Evolutionary conservation across 2,888 invertebrate species (phyloP).

Genomic region (Ypsolopha sequella): DNA sequence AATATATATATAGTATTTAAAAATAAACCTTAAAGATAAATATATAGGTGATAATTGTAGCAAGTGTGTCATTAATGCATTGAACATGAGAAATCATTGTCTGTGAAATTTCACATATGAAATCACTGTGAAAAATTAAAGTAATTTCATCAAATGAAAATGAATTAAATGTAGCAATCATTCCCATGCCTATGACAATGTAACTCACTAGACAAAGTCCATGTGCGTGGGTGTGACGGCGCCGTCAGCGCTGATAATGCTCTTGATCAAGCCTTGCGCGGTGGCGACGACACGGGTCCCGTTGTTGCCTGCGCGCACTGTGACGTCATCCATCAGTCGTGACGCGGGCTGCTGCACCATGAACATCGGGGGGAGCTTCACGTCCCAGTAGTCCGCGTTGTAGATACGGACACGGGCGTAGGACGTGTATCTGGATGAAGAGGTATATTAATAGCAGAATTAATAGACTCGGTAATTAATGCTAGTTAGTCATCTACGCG

Average conservation of each 20-base stretch:
- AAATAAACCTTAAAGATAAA: too few species aligned
- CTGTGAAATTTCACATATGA: too few species aligned
- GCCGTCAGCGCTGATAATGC: conserved; percentile 58
- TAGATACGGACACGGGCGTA: conserved; percentile 67
- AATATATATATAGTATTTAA: too few species aligned
- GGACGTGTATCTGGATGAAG: conserved; percentile 44
- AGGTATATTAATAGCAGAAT: neutral
- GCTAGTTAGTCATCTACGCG: neutral
- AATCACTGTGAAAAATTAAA: too few species aligned
- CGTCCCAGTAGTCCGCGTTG: conserved; percentile 60
- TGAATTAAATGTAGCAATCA: too few species aligned
- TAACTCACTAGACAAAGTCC: conserved; percentile 80
- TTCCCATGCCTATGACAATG: conserved; percentile 4
- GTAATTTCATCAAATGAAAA: too few species aligned
- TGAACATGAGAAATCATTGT: too few species aligned
- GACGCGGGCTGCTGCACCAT: conserved; percentile 37
- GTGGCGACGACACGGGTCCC: conserved; percentile 73
- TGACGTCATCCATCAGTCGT: conserved; percentile 40
- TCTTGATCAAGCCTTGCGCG: conserved; percentile 79
- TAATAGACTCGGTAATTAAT: neutral
- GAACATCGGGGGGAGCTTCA: conserved; percentile 59
- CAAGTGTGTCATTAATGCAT: too few species aligned
- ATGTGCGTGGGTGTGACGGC: conserved; percentile 71
- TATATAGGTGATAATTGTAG: too few species aligned
- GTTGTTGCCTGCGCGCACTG: conserved; percentile 32